Conservation (phyloP, 2,113 vertebrate species). For the Columba janthina region DNA sequence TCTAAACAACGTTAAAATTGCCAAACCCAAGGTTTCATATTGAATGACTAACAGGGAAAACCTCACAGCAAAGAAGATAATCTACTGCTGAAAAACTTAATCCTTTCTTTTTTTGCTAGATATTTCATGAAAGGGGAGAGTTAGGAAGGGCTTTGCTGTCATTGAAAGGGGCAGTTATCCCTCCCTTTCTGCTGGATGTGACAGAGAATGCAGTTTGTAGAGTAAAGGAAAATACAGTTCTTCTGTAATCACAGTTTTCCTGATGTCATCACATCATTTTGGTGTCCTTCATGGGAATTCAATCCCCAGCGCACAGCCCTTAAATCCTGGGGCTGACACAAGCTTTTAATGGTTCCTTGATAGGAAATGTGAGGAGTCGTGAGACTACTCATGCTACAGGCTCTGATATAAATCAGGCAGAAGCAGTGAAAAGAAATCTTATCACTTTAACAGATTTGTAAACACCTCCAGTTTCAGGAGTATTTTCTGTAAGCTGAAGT, state of each 20-base stretch:
- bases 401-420: neutral
- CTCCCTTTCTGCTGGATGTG: neutral
- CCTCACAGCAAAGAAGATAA: neutral
- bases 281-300: neutral
- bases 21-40: neutral
- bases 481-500: slow-evolving; percentile 1
- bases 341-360: neutral
- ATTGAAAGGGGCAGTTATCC: neutral
- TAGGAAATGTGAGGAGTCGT: neutral
- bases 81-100: neutral
- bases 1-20: neutral
- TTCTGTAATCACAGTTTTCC: neutral
- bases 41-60: neutral
- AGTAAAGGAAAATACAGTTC: neutral
- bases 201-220: neutral
- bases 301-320: neutral
- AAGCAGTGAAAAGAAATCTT: neutral
- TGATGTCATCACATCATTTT: neutral
- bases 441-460: neutral
- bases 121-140: neutral
- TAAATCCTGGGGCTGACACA: neutral
- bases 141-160: neutral
- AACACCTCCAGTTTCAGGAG: neutral
- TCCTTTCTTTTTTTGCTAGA: neutral
- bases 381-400: neutral